A percentile compares a stretch with the other conserved stretches of the same genome.
Evolutionary conservation across 2,888 invertebrate species (phyloP).

Genomic region (Dastarcus helophoroides): DNA sequence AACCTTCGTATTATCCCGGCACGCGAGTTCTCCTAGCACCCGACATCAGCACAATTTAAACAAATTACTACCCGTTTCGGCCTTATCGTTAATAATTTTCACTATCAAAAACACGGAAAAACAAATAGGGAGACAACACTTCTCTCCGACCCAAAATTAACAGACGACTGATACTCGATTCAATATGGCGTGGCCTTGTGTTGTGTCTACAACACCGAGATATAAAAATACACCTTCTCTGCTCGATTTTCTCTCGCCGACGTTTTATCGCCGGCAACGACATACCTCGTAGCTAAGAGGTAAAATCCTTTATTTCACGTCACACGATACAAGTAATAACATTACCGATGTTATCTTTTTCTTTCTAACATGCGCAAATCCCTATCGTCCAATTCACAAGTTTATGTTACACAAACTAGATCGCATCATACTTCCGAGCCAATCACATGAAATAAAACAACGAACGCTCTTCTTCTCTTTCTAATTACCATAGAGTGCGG

Average conservation of each 20-base stretch:
- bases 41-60: too few species aligned
- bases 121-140: conserved; percentile 28
- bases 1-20: too few species aligned
- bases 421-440: conserved; percentile 19
- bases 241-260: conserved; percentile 10
- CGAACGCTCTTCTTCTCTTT: neutral
- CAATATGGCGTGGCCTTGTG: conserved; percentile 48
- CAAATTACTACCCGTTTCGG: conserved; percentile 3
- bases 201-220: conserved; percentile 28
- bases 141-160: conserved; percentile 43
- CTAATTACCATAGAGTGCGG: too few species aligned
- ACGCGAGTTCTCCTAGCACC: too few species aligned
- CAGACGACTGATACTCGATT: conserved; percentile 43
- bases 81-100: conserved; percentile 13
- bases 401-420: conserved; percentile 13
- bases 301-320: conserved; percentile 25
- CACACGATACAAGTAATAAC: conserved; percentile 20
- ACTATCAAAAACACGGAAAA: conserved; percentile 23
- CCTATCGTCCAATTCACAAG: conserved; percentile 15
- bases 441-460: conserved; percentile 6
- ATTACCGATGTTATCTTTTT: conserved; percentile 14
- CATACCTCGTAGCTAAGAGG: conserved; percentile 16
- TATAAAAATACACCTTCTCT: conserved; percentile 16
- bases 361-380: conserved; percentile 17
- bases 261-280: conserved; percentile 7